Evolutionary conservation across 2,888 invertebrate genomes (phyloP).

Genomic region (Lordiphosa fenestrarum): DNA sequence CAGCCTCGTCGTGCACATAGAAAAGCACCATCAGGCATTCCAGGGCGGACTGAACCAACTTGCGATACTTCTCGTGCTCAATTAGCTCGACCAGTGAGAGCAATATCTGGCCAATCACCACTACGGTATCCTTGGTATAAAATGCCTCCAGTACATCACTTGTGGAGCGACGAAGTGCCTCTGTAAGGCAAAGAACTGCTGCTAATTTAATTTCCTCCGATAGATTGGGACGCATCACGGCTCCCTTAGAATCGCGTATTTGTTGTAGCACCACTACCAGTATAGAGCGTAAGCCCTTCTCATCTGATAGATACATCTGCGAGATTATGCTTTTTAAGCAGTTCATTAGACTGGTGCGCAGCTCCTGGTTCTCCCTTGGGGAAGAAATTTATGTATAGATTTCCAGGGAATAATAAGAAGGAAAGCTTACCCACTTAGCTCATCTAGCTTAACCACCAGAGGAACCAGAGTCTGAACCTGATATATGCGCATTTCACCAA

Average conservation of each 20-base stretch:
- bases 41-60: constrained; percentile 83
- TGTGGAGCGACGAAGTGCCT: constrained; percentile 67
- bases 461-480: constrained; percentile 77
- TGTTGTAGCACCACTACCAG: constrained; percentile 73
- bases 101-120: constrained; percentile 85
- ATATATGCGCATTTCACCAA: constrained; percentile 72
- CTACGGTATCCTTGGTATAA: constrained; percentile 82
- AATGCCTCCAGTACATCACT: constrained; percentile 82
- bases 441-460: constrained; percentile 76
- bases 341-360: constrained; percentile 71
- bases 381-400: not conserved
- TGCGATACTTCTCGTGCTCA: constrained; percentile 84
- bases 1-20: constrained; percentile 82
- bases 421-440: constrained; percentile 64
- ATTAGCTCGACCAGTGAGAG: constrained; percentile 85
- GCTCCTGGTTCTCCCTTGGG: constrained; percentile 70
- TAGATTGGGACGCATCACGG: constrained; percentile 54
- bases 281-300: constrained; percentile 74
- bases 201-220: constrained; percentile 79
- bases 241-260: constrained; percentile 68
- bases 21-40: constrained; percentile 85
- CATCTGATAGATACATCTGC: constrained; percentile 71
- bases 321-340: constrained; percentile 71
- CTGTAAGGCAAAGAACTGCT: constrained; percentile 70
- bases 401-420: not conserved